A percentile compares a stretch with the other conserved stretches of the same genome.
Conservation (phyloP, 1,140 invertebrate genomes). For the Batillaria attramentaria region DNA sequence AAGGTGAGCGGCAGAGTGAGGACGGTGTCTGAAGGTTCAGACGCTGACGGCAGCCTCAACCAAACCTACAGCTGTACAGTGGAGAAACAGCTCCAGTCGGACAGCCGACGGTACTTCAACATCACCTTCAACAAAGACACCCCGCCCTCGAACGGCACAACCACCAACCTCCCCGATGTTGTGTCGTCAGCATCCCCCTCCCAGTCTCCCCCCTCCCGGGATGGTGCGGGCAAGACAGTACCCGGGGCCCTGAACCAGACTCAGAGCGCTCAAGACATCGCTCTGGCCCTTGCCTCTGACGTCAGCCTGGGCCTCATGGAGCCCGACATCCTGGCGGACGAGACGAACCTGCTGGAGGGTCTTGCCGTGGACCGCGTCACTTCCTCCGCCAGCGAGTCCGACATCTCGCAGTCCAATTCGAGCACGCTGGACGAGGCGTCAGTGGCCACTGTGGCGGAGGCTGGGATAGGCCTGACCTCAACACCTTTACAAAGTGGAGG, state of each 20-base stretch:
- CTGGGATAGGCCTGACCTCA: constrained; percentile 33
- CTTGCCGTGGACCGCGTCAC: not conserved
- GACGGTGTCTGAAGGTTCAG: constrained; percentile 25
- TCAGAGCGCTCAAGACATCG: constrained; percentile 8
- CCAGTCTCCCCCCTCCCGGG: constrained; percentile 9
- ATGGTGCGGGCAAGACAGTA: not conserved
- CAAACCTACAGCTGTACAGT: constrained; percentile 41
- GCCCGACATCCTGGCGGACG: constrained; percentile 36
- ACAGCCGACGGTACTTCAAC: constrained; percentile 58
- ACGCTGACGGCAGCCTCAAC: constrained; percentile 17
- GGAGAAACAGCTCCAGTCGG: constrained; percentile 52
- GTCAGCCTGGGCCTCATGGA: constrained; percentile 50
- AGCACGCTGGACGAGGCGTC: constrained; percentile 42
- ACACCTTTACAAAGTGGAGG: constrained; percentile 40
- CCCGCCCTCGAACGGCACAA: constrained; percentile 9
- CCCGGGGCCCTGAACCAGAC: constrained; percentile 7
- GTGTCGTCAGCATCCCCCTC: constrained; percentile 38
- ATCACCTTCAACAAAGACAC: constrained; percentile 59
- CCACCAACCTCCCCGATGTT: constrained; percentile 39
- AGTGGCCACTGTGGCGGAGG: constrained; percentile 20
- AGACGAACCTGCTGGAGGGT: constrained; percentile 37
- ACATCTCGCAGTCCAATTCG: constrained; percentile 16
- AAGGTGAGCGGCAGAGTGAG: not conserved
- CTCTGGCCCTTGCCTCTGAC: constrained; percentile 28
- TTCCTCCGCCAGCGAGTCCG: constrained; percentile 19